A percentile compares a stretch with the other conserved stretches of the same genome.
Evolutionary conservation across 2,888 invertebrate species (phyloP).

Genomic region (Drosophila ezoana): DNA sequence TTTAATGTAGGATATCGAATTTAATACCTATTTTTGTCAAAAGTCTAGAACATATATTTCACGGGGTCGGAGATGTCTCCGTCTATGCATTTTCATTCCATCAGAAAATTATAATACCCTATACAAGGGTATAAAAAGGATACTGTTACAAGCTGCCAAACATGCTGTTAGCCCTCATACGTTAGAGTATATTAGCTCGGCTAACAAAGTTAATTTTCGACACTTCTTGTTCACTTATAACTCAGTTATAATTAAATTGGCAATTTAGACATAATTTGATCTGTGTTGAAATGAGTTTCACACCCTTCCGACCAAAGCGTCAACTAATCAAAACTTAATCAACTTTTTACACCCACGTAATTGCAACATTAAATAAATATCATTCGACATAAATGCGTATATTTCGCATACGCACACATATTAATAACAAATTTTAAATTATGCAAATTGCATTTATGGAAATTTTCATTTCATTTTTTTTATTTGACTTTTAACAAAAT

Average conservation of each 20-base stretch:
- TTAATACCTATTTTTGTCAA: too few species aligned
- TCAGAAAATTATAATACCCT: too few species aligned
- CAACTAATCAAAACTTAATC: conserved; percentile 31
- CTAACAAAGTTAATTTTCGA: not conserved
- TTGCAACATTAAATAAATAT: conserved; percentile 57
- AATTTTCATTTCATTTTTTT: conserved; percentile 21
- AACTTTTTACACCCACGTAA: conserved; percentile 30
- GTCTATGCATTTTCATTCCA: too few species aligned
- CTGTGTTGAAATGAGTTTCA: conserved; percentile 6
- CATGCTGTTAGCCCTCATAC: too few species aligned
- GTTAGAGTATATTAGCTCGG: too few species aligned
- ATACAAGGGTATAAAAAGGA: too few species aligned
- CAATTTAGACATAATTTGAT: conserved; percentile 13
- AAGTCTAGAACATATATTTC: too few species aligned
- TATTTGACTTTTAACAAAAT: not conserved
- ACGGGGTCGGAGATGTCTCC: too few species aligned
- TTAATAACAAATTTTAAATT: conserved; percentile 43
- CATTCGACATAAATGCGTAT: conserved; percentile 19
- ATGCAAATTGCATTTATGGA: conserved; percentile 71
- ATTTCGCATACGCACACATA: conserved; percentile 14
- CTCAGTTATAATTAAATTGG: not conserved
- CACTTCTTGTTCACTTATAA: not conserved
- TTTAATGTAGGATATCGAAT: too few species aligned
- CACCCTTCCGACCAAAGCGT: not conserved
- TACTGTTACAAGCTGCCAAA: too few species aligned